Evolutionary conservation across 2,113 vertebrate species (phyloP).

Genomic region (Cyprinodon tularosa): DNA sequence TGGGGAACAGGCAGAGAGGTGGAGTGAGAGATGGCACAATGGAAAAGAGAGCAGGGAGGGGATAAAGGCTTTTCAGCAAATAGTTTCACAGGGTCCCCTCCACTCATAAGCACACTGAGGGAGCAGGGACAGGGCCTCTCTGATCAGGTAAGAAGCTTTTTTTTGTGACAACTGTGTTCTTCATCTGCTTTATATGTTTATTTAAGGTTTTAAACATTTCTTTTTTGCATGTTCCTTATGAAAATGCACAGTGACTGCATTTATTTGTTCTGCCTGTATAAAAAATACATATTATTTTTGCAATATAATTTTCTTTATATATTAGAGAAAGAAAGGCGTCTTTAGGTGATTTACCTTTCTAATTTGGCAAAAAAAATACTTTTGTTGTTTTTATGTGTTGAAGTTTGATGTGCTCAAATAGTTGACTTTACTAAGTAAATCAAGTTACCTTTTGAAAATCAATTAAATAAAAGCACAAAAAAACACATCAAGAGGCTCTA

Average conservation of each 20-base stretch:
- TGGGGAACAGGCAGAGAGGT: conserved; percentile 34
- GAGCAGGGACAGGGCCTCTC: conserved; percentile 53
- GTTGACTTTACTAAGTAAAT: not conserved
- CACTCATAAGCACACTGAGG: conserved; percentile 55
- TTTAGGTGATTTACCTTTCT: not conserved
- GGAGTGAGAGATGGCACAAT: conserved; percentile 58
- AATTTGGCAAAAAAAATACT: not conserved
- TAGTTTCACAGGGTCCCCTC: conserved; percentile 59
- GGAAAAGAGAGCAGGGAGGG: conserved; percentile 48
- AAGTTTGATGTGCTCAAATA: not conserved
- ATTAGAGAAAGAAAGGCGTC: not conserved
- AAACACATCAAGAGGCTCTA: not conserved
- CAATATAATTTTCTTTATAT: not conserved
- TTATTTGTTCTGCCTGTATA: not conserved
- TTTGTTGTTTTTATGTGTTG: not conserved
- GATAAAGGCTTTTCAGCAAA: conserved; percentile 41
- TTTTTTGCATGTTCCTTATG: not conserved
- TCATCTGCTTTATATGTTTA: not conserved
- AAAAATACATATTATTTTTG: not conserved
- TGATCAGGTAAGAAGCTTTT: conserved; percentile 70
- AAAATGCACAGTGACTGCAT: not conserved
- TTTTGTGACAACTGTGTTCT: no score
- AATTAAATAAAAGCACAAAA: not conserved
- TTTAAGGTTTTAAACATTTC: no score
- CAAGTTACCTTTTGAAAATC: not conserved